A percentile compares a stretch with the other conserved stretches of the same genome.
phyloP scores from a whole-genome alignment of 2,888 invertebrate genomes.

The Nephrotoma flavescens region DNA sequence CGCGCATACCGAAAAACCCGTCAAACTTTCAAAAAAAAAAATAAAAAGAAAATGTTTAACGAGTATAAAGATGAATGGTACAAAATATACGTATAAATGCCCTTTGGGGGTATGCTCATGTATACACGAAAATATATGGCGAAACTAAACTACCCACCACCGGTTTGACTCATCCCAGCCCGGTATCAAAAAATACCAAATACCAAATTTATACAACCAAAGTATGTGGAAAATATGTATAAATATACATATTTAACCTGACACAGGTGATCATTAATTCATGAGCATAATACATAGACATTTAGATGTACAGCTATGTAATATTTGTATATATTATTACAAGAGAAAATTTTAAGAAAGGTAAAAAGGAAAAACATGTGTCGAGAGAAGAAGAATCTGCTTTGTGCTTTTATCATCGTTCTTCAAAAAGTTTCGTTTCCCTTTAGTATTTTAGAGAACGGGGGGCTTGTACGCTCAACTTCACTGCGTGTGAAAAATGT shows the following conservation, averaged over 20 bases:
- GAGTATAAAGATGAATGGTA: too few relatives aligned
- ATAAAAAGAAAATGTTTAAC: neutral
- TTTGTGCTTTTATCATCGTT: neutral
- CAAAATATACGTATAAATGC: neutral
- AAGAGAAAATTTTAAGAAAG: neutral
- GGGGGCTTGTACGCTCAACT: neutral
- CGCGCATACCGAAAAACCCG: neutral
- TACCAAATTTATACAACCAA: neutral
- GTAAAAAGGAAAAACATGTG: neutral
- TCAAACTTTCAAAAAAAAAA: neutral
- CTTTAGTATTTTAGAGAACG: too few relatives aligned
- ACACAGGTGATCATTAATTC: neutral
- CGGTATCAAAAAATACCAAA: neutral
- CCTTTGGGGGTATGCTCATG: neutral
- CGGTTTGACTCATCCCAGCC: neutral
- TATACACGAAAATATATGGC: neutral
- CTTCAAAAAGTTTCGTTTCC: neutral
- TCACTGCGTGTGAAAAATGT: neutral
- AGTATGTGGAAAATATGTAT: neutral
- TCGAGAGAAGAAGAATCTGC: neutral
- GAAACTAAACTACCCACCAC: neutral
- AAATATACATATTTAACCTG: neutral
- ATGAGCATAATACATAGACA: neutral
- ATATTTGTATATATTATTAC: neutral
- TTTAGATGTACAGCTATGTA: too few relatives aligned